These are phyloP conservation scores for Aplocera efformata DNA, from an alignment of 2,888 invertebrate species.

Conservation along the genomic window DNA sequence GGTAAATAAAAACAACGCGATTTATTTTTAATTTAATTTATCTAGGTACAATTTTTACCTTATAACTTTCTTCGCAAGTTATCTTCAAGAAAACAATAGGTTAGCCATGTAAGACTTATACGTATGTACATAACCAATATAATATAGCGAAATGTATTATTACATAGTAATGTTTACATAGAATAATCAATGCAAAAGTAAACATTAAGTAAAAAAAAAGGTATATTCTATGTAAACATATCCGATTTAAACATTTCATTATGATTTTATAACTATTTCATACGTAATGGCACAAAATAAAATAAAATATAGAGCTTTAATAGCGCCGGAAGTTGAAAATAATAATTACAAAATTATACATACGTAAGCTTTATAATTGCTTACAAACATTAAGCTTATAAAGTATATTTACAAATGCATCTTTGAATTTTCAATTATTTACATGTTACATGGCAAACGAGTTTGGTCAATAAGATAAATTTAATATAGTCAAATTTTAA, in stretches of 20 bases:
- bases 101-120: constrained; percentile 42
- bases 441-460: constrained; percentile 72
- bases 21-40: constrained; percentile 56
- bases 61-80: constrained; percentile 33
- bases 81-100: constrained; percentile 48
- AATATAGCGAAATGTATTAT: constrained; percentile 10
- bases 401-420: constrained; percentile 32
- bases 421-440: constrained; percentile 48
- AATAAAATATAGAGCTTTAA: constrained; percentile 45
- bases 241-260: constrained; percentile 9
- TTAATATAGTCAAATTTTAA: too few species aligned
- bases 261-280: constrained; percentile 35
- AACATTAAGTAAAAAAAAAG: neutral
- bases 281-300: constrained; percentile 55
- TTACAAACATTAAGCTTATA: constrained; percentile 4
- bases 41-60: constrained; percentile 57
- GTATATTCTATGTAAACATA: constrained; percentile 16
- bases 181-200: neutral
- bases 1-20: constrained; percentile 8
- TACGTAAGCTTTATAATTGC: constrained; percentile 10
- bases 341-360: constrained; percentile 33
- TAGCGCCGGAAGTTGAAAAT: constrained; percentile 29
- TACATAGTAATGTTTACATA: constrained; percentile 8
- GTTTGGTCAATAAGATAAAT: constrained; percentile 53
- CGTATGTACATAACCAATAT: constrained; percentile 3